Base-by-base conservation (phyloP, 2,797 vertebrate genomes). In the Sebastes dallii region DNA sequence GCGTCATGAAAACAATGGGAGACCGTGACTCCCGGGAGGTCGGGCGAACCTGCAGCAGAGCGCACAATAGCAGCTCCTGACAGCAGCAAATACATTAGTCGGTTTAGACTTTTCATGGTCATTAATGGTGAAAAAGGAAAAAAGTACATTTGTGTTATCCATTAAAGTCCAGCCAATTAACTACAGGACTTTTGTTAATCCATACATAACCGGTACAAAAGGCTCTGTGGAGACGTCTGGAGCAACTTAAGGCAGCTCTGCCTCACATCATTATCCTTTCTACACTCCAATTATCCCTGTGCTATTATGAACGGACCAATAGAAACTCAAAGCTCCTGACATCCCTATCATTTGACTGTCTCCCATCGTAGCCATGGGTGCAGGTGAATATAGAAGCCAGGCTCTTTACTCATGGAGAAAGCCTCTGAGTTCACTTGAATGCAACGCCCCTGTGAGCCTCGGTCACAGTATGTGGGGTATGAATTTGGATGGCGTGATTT, bases 401-500 rank as follows among this genome's bases (percentile, higher is more conserved):
- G 12, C 52, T 55, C n/a, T 58, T 20, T 34, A 61, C 75, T 75
- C 39, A 24, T 18, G 55, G 67, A 69, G 78, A 77, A 72, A 72
- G 50, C 68, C 24, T 61, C 46, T 61, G 68, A 78, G 71, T 68
- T 90, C 66, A 88, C 30, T 71, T 70, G 36, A 78, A 86, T 52
- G 55, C 27, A 68, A 81, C 24, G 7, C 71, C 78, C 50, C 59
- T 50, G 58, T 64, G 82, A 86, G 79, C 32, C 62, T 62, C 29
- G 4, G 77, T 78, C 81, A 68, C 86, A 82, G 85, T 24, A 62
- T 62, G 84, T 12, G 65, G 62, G 8, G 36, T n/a, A 84, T 91
- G 84, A 91, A 90, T 89, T 90, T 92, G 78, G 78, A 90, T 79
- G 79, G 71, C 1, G 3, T 9, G 64, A 75, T 74, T 86, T 86